Percentiles rank a stretch among this genome's conserved stretches.
Conservation (phyloP, 2,888 invertebrate genomes). For the Epirrhoe tristata region DNA sequence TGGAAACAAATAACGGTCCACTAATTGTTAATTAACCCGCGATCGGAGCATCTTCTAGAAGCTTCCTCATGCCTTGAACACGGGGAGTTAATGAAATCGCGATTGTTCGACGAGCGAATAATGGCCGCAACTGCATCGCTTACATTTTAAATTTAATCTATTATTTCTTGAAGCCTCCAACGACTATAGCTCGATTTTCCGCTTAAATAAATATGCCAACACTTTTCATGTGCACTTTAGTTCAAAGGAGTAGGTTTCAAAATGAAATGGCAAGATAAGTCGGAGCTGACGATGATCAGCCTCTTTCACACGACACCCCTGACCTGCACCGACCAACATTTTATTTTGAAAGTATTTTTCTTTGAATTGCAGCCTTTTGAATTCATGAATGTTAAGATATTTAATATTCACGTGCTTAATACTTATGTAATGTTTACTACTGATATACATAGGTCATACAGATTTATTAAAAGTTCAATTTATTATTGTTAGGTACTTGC, state of each 20-base stretch:
- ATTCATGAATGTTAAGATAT: background rate
- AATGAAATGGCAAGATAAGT: slow-evolving; percentile 6
- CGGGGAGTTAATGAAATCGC: slow-evolving; percentile 26
- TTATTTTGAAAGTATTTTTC: slow-evolving; percentile 46
- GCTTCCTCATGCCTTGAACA: slow-evolving; percentile 23
- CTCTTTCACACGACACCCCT: slow-evolving; percentile 53
- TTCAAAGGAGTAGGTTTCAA: background rate
- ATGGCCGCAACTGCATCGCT: slow-evolving; percentile 31
- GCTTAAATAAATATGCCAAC: slow-evolving; percentile 48
- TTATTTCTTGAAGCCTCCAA: slow-evolving; percentile 46
- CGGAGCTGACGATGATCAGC: slow-evolving; percentile 37
- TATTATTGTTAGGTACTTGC: no score
- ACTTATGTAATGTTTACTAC: background rate
- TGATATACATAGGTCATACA: no score
- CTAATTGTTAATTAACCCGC: slow-evolving; percentile 18
- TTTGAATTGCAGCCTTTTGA: slow-evolving; percentile 26
- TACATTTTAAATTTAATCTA: slow-evolving; percentile 56
- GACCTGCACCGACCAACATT: slow-evolving; percentile 50
- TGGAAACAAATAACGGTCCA: slow-evolving; percentile 1
- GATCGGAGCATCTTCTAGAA: background rate
- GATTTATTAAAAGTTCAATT: no score
- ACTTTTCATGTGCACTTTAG: slow-evolving; percentile 11
- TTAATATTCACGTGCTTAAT: background rate
- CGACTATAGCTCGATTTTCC: slow-evolving; percentile 49
- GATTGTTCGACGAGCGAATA: slow-evolving; percentile 20